Evolutionary conservation across 1,140 invertebrate species (phyloP), one percentile per base, ranked within the genome.

Genomic region (Glossosoma conforme): DNA sequence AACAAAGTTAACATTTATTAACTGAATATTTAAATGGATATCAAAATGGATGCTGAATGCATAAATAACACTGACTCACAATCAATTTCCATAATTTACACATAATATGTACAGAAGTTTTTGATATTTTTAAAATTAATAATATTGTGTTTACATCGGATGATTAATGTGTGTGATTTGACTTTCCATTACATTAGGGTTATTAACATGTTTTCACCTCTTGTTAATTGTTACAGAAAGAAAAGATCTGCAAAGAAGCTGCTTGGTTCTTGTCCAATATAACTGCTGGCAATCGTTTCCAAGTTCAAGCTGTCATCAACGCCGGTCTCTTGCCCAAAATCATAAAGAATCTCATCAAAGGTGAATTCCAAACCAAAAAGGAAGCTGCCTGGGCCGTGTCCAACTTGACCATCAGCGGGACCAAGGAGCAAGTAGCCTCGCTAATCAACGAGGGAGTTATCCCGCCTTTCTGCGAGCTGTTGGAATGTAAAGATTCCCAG

Each of bases 211-310:
- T n/a, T n/a, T n/a, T n/a, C n/a, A n/a, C n/a, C n/a, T n/a, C n/a
- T n/a, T n/a, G n/a, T n/a, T n/a, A 13, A 50, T 40, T 30, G 47
- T 57, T 49, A 57, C 62, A 74, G 63, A 79, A 80, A 70, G 77
- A 79, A 49, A 87, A 87, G 64, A 86, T 87, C 60, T 85, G 86
- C 65, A 88, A 88, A 71, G 96, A 99, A 77, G 95, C 97, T 13
- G 93, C 97, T 4, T 99, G 97, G 97, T 98, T 98, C 72, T 76
- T 99, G 28, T 98, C 94, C 0, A 99, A 99, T 72, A 94, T 99
- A 24, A 98, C 96, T 54, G 97, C 97, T 20, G 97, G 97, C 42
- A 98, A 98, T 76, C 89, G 94, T 62, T 80, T 84, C 9, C 97
- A 99, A 77, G 94, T 99, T 11, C 94, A 98, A 70, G 89, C 91